A percentile compares a stretch with the other conserved stretches of the same genome.
Conservation (phyloP, 2,113 vertebrate species). For the Aspiorhynchus laticeps region DNA sequence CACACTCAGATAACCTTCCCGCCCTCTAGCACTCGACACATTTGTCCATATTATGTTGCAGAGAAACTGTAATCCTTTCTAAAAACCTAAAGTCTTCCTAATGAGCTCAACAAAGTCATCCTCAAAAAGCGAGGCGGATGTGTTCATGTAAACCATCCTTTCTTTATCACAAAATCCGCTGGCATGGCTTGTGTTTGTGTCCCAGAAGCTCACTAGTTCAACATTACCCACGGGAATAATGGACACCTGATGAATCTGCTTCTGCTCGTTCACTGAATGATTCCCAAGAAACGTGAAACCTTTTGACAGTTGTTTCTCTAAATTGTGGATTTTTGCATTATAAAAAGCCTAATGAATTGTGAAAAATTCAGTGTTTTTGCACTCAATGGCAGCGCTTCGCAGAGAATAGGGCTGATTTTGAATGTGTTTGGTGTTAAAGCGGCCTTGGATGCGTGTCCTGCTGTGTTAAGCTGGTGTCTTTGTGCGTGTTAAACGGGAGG, state of each 20-base stretch:
- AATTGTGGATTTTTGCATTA: conserved; percentile 25
- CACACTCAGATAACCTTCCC: conserved; percentile 26
- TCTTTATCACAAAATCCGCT: not conserved
- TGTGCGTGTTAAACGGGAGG: conserved; percentile 16
- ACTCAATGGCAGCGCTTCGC: conserved; percentile 25
- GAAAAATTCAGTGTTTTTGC: conserved; percentile 24
- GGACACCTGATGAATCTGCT: not conserved
- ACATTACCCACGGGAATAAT: conserved; percentile 13
- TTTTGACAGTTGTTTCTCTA: conserved; percentile 7
- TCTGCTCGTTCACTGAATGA: not conserved
- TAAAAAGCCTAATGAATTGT: not conserved
- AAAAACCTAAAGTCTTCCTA: conserved; percentile 7
- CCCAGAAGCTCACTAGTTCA: not conserved
- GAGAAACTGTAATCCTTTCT: conserved; percentile 35
- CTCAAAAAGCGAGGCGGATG: not conserved
- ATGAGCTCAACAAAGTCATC: conserved; percentile 2
- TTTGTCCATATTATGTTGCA: conserved; percentile 15
- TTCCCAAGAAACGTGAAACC: conserved; percentile 21
- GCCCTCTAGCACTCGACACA: not conserved
- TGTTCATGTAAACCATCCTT: not conserved
- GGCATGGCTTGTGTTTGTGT: not conserved
- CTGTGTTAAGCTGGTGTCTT: conserved; percentile 31
- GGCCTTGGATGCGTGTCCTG: conserved; percentile 7
- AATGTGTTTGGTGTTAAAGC: conserved; percentile 25
- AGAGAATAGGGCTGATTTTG: conserved; percentile 34